These are phyloP conservation scores for Ormyrus pomaceus DNA, from an alignment of 2,888 invertebrate species.

Conservation along the genomic window DNA sequence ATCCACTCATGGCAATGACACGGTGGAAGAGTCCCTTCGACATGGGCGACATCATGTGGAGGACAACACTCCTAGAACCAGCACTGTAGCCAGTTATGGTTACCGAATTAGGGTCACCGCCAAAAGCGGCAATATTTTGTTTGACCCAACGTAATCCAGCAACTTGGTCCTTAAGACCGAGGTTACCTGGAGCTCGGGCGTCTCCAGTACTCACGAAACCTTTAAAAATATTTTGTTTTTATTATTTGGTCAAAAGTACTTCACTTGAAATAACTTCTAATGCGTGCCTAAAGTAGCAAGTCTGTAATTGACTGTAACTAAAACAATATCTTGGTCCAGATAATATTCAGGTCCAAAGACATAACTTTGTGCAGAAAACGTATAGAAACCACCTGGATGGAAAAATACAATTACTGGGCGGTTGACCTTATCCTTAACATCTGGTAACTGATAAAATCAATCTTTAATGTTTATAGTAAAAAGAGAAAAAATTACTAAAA, in stretches of 20 bases:
- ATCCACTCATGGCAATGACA: slow-evolving; percentile 83
- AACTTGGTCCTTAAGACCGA: slow-evolving; percentile 85
- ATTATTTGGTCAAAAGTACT: neutral
- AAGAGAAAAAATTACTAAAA: too few species aligned
- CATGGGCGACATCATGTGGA: slow-evolving; percentile 80
- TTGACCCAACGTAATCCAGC: slow-evolving; percentile 82
- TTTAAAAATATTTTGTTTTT: slow-evolving; percentile 48
- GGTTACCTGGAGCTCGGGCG: slow-evolving; percentile 81
- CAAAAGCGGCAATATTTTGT: slow-evolving; percentile 78
- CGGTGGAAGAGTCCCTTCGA: slow-evolving; percentile 83
- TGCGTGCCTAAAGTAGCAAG: slow-evolving; percentile 67
- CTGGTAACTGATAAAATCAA: too few species aligned
- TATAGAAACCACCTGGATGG: slow-evolving; percentile 80
- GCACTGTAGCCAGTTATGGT: slow-evolving; percentile 81
- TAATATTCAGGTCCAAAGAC: too few species aligned
- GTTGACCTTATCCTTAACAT: neutral
- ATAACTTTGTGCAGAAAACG: too few species aligned
- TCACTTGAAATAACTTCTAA: neutral
- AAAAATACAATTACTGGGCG: slow-evolving; percentile 82
- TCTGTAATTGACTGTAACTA: slow-evolving; percentile 64
- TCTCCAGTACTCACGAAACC: slow-evolving; percentile 83
- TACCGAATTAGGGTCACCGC: slow-evolving; percentile 82
- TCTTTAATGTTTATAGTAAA: too few species aligned
- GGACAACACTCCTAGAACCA: slow-evolving; percentile 74
- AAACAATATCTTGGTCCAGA: too few species aligned